A percentile compares a stretch with the other conserved stretches of the same genome.
phyloP scores from a whole-genome alignment of 1,140 invertebrate species.

The Trichoplusia ni region DNA sequence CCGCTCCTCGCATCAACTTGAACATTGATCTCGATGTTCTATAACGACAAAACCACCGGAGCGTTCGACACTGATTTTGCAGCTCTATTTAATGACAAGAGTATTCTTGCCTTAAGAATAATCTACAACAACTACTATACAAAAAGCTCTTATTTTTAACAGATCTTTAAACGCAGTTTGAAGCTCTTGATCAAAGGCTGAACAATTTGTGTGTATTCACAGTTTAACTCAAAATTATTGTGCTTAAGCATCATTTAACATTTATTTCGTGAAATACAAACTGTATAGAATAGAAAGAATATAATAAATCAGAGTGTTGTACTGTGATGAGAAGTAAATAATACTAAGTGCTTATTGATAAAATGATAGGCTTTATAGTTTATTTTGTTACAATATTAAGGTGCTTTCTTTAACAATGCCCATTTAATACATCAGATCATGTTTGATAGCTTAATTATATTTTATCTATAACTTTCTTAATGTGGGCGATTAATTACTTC shows the following conservation, averaged over 20 bases:
- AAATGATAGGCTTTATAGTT: constrained; percentile 33
- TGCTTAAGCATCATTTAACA: constrained; percentile 31
- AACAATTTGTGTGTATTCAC: constrained; percentile 28
- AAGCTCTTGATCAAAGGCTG: constrained; percentile 72
- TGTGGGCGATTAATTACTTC: constrained; percentile 33
- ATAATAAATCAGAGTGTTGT: constrained; percentile 28
- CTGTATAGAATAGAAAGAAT: constrained; percentile 25
- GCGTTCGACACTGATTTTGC: constrained; percentile 41
- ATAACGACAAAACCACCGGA: constrained; percentile 41
- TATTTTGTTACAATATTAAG: background rate
- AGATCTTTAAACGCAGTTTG: constrained; percentile 65
- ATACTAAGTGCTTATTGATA: constrained; percentile 36
- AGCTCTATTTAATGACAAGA: constrained; percentile 47
- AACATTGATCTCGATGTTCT: constrained; percentile 34
- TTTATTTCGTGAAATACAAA: constrained; percentile 23
- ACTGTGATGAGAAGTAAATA: constrained; percentile 31
- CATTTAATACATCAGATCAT: constrained; percentile 7
- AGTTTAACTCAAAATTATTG: constrained; percentile 33
- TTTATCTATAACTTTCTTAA: constrained; percentile 14
- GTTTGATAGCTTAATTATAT: constrained; percentile 10
- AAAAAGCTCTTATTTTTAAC: constrained; percentile 75
- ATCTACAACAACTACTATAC: constrained; percentile 72
- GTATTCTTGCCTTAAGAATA: constrained; percentile 43
- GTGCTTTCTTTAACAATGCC: background rate
- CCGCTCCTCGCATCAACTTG: constrained; percentile 22